Evolutionary conservation across 2,888 invertebrate species (phyloP).

Genomic region (Aricia artaxerxes): DNA sequence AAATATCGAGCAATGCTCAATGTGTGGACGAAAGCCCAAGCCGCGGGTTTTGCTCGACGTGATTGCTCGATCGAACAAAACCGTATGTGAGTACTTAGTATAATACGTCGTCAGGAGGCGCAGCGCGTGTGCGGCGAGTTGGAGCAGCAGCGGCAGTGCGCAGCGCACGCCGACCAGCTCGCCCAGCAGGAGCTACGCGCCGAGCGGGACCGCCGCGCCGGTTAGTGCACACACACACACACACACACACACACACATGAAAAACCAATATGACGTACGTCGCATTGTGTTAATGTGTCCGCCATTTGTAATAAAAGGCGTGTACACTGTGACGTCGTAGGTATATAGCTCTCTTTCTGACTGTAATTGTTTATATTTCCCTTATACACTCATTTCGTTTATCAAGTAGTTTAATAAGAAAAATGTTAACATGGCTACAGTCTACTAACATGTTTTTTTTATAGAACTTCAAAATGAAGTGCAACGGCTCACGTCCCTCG

Average conservation of each 20-base stretch:
- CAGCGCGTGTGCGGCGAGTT: constrained; percentile 73
- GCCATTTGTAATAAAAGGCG: too few relatives aligned
- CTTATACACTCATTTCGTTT: too few relatives aligned
- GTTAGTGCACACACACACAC: constrained; percentile 42
- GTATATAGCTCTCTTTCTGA: not conserved
- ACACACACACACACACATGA: not conserved
- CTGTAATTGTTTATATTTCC: too few relatives aligned
- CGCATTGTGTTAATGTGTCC: too few relatives aligned
- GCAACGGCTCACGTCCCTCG: constrained; percentile 65
- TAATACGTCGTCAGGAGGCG: constrained; percentile 65
- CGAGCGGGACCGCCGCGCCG: constrained; percentile 58
- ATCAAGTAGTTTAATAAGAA: too few relatives aligned
- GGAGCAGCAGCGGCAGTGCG: constrained; percentile 72
- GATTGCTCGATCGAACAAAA: too few relatives aligned
- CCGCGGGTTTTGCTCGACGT: too few relatives aligned
- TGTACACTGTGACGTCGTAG: not conserved
- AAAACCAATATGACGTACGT: too few relatives aligned
- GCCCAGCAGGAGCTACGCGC: constrained; percentile 81
- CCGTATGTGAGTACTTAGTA: too few relatives aligned
- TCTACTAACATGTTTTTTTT: constrained; percentile 49
- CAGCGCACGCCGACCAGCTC: constrained; percentile 65
- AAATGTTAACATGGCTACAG: too few relatives aligned
- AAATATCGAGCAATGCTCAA: too few relatives aligned
- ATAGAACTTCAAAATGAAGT: constrained; percentile 74
- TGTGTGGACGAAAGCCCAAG: too few relatives aligned